These are phyloP conservation scores for Volucella inflata DNA, from an alignment of 2,888 invertebrate species.

Conservation along the genomic window DNA sequence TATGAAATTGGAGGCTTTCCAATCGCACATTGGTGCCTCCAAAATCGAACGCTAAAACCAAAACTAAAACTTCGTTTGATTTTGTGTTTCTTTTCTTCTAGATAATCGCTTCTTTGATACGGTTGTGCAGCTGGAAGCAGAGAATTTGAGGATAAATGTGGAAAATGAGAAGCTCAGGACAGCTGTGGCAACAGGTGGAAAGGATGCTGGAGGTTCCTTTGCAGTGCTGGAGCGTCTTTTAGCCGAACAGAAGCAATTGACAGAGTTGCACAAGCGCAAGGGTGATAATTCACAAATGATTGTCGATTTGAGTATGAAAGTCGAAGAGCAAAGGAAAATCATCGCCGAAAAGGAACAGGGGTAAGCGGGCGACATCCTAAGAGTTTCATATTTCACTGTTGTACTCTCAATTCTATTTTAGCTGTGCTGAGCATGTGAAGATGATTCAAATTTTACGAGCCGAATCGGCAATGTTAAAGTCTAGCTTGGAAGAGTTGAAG, in stretches of 20 bases:
- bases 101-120: slow-evolving; percentile 95
- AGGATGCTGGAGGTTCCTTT: slow-evolving; percentile 85
- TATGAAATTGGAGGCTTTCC: slow-evolving; percentile 5
- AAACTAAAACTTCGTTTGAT: background rate
- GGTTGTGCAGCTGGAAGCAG: slow-evolving; percentile 90
- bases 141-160: slow-evolving; percentile 93
- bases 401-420: slow-evolving; percentile 80
- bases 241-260: slow-evolving; percentile 95
- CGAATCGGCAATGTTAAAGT: slow-evolving; percentile 89
- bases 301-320: slow-evolving; percentile 92
- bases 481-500: slow-evolving; percentile 90
- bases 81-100: slow-evolving; percentile 82
- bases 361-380: slow-evolving; percentile 83
- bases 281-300: slow-evolving; percentile 97
- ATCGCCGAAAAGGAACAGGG: slow-evolving; percentile 89
- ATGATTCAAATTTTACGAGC: slow-evolving; percentile 88
- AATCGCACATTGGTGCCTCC: background rate
- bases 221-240: slow-evolving; percentile 92
- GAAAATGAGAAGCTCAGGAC: slow-evolving; percentile 92
- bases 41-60: background rate
- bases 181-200: slow-evolving; percentile 84
- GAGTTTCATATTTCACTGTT: background rate
- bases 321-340: slow-evolving; percentile 93
- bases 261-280: slow-evolving; percentile 93
- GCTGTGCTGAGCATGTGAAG: slow-evolving; percentile 88